Evolutionary conservation across 1,140 invertebrate species (phyloP).

Genomic region (Sycobia sp.): DNA sequence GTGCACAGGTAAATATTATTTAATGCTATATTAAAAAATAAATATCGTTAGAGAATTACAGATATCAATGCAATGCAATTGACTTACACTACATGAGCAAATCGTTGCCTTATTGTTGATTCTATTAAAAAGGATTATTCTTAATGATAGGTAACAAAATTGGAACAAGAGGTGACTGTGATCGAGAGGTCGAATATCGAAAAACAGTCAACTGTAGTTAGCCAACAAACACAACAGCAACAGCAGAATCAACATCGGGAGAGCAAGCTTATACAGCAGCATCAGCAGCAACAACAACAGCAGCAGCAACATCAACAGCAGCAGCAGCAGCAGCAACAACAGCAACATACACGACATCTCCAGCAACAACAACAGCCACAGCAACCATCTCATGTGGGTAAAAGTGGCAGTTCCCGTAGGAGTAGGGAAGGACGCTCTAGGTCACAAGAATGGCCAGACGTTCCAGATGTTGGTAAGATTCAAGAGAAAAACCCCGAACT

Average conservation of each 20-base stretch:
- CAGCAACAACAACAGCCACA: conserved; percentile 44
- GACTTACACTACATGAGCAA: neutral
- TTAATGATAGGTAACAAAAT: conserved; percentile 64
- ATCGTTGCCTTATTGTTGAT: neutral
- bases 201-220: conserved; percentile 63
- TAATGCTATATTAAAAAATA: neutral
- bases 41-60: neutral
- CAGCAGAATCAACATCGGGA: conserved; percentile 23
- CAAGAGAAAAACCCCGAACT: conserved; percentile 90
- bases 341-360: conserved; percentile 44
- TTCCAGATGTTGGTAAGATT: conserved; percentile 87
- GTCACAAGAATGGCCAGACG: conserved; percentile 88
- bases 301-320: conserved; percentile 45
- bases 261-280: no score
- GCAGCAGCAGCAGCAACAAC: conserved; percentile 42
- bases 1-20: conserved; percentile 65
- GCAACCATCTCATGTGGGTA: conserved; percentile 29
- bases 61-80: neutral
- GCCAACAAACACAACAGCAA: conserved; percentile 29
- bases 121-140: neutral
- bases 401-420: conserved; percentile 63
- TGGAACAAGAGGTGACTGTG: conserved; percentile 75
- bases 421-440: conserved; percentile 74
- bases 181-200: conserved; percentile 75
- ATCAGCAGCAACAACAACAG: conserved; percentile 45